phyloP scores from a whole-genome alignment of 2,888 invertebrate species.

The Epirrhoe alternata region DNA sequence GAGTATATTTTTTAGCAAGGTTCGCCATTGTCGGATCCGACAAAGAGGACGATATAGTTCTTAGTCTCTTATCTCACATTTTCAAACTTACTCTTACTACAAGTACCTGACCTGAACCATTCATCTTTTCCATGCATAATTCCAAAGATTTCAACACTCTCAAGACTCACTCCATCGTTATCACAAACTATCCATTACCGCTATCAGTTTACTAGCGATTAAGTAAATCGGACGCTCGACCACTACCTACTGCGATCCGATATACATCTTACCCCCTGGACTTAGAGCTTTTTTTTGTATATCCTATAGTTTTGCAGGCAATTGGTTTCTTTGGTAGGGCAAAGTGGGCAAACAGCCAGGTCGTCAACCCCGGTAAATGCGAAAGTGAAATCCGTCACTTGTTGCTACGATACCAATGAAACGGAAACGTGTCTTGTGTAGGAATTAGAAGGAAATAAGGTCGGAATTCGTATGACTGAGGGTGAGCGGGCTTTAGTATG shows the following conservation, averaged over 20 bases:
- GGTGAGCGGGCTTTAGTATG: conserved; percentile 38
- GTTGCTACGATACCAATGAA: conserved; percentile 63
- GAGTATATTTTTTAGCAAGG: too few species aligned
- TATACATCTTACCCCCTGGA: conserved; percentile 34
- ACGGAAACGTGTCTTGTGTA: conserved; percentile 59
- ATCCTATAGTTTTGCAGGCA: conserved; percentile 46
- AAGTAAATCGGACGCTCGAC: conserved; percentile 48
- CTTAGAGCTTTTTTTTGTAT: conserved; percentile 39
- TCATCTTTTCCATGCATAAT: neutral
- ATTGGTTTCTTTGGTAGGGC: conserved; percentile 53
- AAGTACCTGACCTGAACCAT: neutral
- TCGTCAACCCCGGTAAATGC: conserved; percentile 60
- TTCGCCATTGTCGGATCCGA: too few species aligned
- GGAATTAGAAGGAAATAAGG: conserved; percentile 54
- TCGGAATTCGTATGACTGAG: conserved; percentile 51
- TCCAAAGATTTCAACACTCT: neutral
- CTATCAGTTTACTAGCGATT: conserved; percentile 55
- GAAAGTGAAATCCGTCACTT: conserved; percentile 78
- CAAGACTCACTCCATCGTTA: conserved; percentile 33
- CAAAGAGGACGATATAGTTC: too few species aligned
- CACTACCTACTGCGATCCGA: conserved; percentile 24
- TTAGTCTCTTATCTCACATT: too few species aligned
- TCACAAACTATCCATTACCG: conserved; percentile 43
- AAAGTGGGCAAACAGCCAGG: conserved; percentile 55
- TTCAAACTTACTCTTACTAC: neutral